Evolutionary conservation across 2,888 invertebrate genomes (phyloP), one percentile per base, ranked within the genome.

Genomic region (Pristionchus fissidentatus): DNA sequence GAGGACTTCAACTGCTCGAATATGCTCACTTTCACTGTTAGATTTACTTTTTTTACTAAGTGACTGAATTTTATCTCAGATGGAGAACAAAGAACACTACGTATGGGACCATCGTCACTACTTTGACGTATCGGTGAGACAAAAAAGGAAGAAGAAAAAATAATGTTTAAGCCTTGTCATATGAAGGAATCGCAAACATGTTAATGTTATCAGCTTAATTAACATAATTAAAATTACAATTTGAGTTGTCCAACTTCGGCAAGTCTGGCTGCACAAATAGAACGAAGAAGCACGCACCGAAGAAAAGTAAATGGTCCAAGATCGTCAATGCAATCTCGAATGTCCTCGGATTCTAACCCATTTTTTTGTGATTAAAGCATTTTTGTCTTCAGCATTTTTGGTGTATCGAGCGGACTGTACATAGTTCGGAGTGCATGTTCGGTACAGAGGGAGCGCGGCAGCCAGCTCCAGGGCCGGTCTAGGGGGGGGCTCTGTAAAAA

Each of bases 41-140:
- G n/a, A 26, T 66, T 66, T 22, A 8, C 55, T 3, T 38, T 41
- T n/a, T 0, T 29, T 22, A 8, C 22, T 55, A n/a, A 41, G n/a
- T 22, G 38, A 0, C 5, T 13, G 19, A 66, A 66, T 38, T 35
- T 0, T 41, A n/a, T 77, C 43, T 19, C 15, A 83, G 83, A 38
- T 38, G 22, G 73, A 73, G 41, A 86, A 89, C 70, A 86, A 85
- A 7, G 85, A 85, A 4, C 32, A 66, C 46, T 89, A 87, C 32
- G 83, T 89, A 15, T 88, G 87, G 87, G 88, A 89, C 49, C 89
- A 89, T 83, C 81, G 89, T 13, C 87, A 89, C 73, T 89, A 89
- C 83, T 89, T 89, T 75, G 73, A 78, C 19, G 73, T 83, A 29
- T 55, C 26, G 32, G 80, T 78, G 26, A 78, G 70, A 0, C 8